Evolutionary conservation across 2,797 vertebrate genomes (phyloP).

Genomic region (Trachops cirrhosus): DNA sequence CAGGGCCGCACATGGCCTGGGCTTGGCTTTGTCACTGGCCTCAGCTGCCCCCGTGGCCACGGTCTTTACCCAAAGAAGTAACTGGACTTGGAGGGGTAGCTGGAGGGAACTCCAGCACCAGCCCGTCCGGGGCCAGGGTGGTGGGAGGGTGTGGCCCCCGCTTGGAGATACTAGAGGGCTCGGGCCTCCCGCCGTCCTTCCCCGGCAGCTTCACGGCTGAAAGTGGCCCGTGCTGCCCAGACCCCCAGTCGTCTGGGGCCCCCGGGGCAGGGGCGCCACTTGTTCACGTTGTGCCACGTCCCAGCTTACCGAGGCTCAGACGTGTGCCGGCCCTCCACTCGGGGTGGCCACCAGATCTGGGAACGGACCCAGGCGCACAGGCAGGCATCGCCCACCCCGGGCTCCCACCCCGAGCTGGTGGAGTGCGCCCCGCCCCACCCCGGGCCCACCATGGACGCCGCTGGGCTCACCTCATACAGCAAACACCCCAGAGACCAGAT

Average conservation of each 20-base stretch:
- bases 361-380: background rate
- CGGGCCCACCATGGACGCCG: fast-evolving
- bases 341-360: background rate
- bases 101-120: background rate
- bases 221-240: background rate
- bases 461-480: constrained; percentile 85
- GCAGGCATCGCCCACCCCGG: fast-evolving
- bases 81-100: background rate
- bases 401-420: background rate
- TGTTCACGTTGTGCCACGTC: background rate
- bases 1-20: fast-evolving
- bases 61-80: background rate
- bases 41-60: background rate
- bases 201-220: background rate
- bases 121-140: background rate
- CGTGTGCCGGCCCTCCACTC: background rate
- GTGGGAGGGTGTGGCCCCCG: background rate
- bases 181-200: background rate
- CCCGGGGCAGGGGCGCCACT: background rate
- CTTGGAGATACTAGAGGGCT: background rate
- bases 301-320: background rate
- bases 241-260: background rate
- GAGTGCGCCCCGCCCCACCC: background rate
- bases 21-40: background rate
- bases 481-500: constrained; percentile 90